Evolutionary conservation across 2,797 vertebrate species (phyloP).

Genomic region (Ptychobarbus kaznakovi): DNA sequence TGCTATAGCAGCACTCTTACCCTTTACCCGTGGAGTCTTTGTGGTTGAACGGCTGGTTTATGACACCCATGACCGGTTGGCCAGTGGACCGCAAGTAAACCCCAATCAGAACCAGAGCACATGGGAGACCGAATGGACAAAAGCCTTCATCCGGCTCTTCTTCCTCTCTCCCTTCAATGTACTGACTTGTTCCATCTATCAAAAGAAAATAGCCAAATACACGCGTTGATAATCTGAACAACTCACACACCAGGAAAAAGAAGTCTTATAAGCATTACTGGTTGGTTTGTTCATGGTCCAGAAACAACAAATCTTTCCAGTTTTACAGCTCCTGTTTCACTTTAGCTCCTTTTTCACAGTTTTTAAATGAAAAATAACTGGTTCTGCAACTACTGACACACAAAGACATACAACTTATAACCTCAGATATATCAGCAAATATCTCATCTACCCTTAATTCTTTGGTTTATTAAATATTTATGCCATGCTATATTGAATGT

Average conservation of each 20-base stretch:
- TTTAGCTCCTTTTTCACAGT: neutral
- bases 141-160: constrained; percentile 75
- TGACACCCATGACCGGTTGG: constrained; percentile 87
- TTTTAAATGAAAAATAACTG: neutral
- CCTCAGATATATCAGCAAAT: neutral
- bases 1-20: constrained; percentile 61
- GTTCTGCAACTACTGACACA: constrained; percentile 12
- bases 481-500: neutral
- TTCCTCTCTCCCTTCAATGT: constrained; percentile 85
- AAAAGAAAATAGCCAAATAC: constrained; percentile 33
- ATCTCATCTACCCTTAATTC: neutral
- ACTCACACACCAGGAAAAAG: neutral
- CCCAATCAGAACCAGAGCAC: constrained; percentile 87
- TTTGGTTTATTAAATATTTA: neutral
- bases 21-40: constrained; percentile 73
- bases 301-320: neutral
- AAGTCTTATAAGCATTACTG: neutral
- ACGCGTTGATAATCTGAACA: neutral
- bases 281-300: neutral
- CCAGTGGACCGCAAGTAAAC: constrained; percentile 83
- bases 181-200: constrained; percentile 88
- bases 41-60: constrained; percentile 88
- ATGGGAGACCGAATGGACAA: constrained; percentile 85
- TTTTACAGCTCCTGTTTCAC: neutral
- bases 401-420: neutral